Conservation (phyloP, 2,113 vertebrate species). For the Alosa alosa region DNA sequence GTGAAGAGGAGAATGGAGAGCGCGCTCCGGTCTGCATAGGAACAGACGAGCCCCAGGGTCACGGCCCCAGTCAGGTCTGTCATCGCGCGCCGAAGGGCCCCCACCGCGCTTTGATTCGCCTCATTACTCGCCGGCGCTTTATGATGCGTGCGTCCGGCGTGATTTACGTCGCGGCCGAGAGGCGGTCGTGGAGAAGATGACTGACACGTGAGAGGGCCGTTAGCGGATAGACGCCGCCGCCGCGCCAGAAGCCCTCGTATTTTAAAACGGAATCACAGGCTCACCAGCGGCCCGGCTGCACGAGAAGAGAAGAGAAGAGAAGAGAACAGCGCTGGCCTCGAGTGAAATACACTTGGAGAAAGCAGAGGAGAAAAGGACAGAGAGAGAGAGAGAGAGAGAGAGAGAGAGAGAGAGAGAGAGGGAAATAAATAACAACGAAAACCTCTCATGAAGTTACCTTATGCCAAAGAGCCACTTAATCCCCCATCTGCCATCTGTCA, state of each 20-base stretch:
- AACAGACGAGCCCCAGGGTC: background rate
- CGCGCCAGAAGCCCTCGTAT: constrained; percentile 18
- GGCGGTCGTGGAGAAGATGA: constrained; percentile 53
- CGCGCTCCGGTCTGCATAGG: background rate
- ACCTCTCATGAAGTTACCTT: background rate
- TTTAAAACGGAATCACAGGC: constrained; percentile 3
- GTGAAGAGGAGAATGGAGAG: background rate
- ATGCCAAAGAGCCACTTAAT: background rate
- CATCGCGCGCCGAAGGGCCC: background rate
- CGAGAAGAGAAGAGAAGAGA: background rate
- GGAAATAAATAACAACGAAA: background rate
- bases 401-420: background rate
- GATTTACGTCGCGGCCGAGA: constrained; percentile 59
- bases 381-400: background rate
- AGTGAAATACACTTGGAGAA: too few species aligned
- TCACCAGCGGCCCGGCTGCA: too few species aligned
- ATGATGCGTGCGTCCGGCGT: constrained; percentile 41
- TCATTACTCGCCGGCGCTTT: constrained; percentile 55
- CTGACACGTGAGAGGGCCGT: constrained; percentile 39
- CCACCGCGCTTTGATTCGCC: constrained; percentile 58
- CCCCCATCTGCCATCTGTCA: constrained; percentile 30
- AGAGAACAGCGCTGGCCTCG: background rate
- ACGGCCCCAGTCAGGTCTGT: background rate
- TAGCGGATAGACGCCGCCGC: background rate
- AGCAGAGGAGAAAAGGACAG: background rate